These are phyloP conservation scores for Heliconius cydno DNA, from an alignment of 2,888 invertebrate species.

Conservation along the genomic window DNA sequence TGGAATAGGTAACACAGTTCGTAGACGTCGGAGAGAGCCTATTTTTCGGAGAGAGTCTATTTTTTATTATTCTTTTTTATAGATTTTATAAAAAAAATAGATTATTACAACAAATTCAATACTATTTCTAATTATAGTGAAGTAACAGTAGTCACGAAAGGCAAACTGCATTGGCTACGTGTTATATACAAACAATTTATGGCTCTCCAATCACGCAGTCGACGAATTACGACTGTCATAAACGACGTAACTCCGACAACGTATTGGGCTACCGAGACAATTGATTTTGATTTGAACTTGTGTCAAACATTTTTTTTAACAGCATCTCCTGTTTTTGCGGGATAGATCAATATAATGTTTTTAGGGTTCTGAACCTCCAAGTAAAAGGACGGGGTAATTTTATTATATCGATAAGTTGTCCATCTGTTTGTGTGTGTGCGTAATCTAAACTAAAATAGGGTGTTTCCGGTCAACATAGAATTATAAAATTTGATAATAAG, in stretches of 20 bases:
- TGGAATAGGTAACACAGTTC: too few species aligned
- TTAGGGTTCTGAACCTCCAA: background rate
- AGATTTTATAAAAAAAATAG: background rate
- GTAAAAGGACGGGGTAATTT: too few species aligned
- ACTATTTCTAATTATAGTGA: background rate
- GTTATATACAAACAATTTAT: constrained; percentile 33
- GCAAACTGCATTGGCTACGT: background rate
- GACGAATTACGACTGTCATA: constrained; percentile 41
- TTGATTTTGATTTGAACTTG: constrained; percentile 28
- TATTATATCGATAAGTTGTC: background rate
- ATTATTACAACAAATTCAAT: background rate
- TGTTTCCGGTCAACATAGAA: too few species aligned
- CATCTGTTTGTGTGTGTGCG: background rate
- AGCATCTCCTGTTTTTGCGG: too few species aligned
- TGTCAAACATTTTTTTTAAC: background rate
- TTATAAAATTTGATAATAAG: too few species aligned
- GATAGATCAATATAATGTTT: background rate
- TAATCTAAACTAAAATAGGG: too few species aligned
- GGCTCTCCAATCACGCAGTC: constrained; percentile 36
- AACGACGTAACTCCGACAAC: constrained; percentile 35
- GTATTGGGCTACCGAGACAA: constrained; percentile 32
- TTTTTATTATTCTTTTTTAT: too few species aligned
- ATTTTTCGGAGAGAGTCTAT: too few species aligned
- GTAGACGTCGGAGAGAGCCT: too few species aligned
- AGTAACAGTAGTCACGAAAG: background rate